Percentiles rank a stretch among this genome's conserved stretches.
Conservation (phyloP, 1,140 invertebrate species). For the Luehdorfia chinensis region DNA sequence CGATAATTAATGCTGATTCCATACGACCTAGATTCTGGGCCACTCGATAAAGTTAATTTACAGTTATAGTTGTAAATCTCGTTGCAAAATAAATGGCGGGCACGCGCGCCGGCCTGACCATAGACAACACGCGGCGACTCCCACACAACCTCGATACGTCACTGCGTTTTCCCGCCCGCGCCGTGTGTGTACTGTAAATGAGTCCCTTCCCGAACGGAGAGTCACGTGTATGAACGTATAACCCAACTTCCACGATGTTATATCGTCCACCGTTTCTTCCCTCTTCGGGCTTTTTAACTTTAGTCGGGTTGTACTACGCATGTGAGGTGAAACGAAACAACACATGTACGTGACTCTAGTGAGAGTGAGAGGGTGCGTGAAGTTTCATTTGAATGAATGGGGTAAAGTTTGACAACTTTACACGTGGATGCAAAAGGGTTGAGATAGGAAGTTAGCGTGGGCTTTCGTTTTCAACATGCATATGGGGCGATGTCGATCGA, state of each 20-base stretch:
- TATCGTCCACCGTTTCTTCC: constrained; percentile 18
- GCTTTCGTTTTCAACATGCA: constrained; percentile 69
- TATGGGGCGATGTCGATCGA: constrained; percentile 57
- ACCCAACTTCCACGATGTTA: constrained; percentile 30
- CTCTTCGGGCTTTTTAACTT: constrained; percentile 16
- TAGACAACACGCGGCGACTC: constrained; percentile 64
- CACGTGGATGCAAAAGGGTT: constrained; percentile 62
- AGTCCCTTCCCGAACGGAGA: constrained; percentile 36
- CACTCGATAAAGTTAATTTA: constrained; percentile 75
- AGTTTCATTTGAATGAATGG: constrained; percentile 62
- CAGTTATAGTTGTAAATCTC: constrained; percentile 75
- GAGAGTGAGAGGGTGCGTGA: constrained; percentile 43
- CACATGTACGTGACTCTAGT: constrained; percentile 52
- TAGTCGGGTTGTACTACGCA: constrained; percentile 35
- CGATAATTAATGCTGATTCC: constrained; percentile 76
- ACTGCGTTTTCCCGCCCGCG: constrained; percentile 30
- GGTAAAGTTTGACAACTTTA: constrained; percentile 61
- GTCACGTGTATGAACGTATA: constrained; percentile 42
- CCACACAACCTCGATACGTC: constrained; percentile 49
- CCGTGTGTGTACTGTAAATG: constrained; percentile 51
- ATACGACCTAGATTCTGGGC: constrained; percentile 72
- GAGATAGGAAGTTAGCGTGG: constrained; percentile 41
- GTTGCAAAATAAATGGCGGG: constrained; percentile 71
- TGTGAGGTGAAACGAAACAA: constrained; percentile 57
- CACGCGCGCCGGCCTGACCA: constrained; percentile 70